Percentiles rank a stretch among this genome's conserved stretches.
Conservation (phyloP, 2,888 invertebrate species). For the Hyposoter dolosus region DNA sequence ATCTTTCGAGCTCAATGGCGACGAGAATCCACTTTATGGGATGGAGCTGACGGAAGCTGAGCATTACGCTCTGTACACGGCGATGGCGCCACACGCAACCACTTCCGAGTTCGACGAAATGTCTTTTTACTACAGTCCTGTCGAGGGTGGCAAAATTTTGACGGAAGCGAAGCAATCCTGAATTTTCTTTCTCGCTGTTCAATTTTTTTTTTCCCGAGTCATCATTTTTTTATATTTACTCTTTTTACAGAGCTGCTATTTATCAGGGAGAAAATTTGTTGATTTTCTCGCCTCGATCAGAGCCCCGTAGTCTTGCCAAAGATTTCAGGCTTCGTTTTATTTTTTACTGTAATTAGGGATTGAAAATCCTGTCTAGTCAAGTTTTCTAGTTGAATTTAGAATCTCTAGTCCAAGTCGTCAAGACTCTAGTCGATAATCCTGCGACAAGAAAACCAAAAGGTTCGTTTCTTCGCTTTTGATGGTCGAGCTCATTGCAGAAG, state of each 20-base stretch:
- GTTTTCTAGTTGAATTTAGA: constrained; percentile 67
- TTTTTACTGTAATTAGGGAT: constrained; percentile 17
- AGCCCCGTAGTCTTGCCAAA: constrained; percentile 9
- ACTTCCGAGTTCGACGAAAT: constrained; percentile 95
- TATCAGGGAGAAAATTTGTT: not conserved
- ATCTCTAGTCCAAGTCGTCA: constrained; percentile 68
- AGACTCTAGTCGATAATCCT: constrained; percentile 41
- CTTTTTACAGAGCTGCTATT: constrained; percentile 14
- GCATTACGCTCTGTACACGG: constrained; percentile 94
- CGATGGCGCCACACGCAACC: constrained; percentile 94
- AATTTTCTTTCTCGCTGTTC: constrained; percentile 29
- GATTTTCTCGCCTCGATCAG: not conserved
- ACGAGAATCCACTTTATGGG: constrained; percentile 80
- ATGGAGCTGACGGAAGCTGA: constrained; percentile 94
- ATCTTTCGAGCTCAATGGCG: constrained; percentile 74
- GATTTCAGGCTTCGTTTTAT: constrained; percentile 30
- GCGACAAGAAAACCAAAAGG: constrained; percentile 49
- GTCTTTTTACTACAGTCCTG: constrained; percentile 94
- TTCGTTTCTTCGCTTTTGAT: constrained; percentile 1
- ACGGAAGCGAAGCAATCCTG: constrained; percentile 80
- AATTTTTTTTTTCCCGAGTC: constrained; percentile 8
- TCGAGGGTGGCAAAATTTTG: constrained; percentile 91
- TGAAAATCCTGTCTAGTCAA: constrained; percentile 71
- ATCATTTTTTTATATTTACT: constrained; percentile 28
- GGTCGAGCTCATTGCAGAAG: not conserved